phyloP scores from a whole-genome alignment of 1,140 invertebrate species.

The Pteromalus puparum region DNA sequence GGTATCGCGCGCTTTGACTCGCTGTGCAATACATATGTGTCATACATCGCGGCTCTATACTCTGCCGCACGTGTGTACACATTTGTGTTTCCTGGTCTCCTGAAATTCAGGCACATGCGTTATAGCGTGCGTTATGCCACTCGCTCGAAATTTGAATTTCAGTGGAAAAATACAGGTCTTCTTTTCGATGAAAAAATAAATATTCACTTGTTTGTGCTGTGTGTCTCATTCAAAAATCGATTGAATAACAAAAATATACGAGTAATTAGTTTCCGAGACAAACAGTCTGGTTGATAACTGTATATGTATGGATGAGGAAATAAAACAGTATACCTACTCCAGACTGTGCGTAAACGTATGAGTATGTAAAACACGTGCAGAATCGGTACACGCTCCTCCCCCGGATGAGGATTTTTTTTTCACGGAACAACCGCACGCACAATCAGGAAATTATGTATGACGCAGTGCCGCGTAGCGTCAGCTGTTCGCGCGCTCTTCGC shows the following conservation, averaged over 20 bases:
- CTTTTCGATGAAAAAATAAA: no score
- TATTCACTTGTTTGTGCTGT: no score
- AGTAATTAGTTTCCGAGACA: no score
- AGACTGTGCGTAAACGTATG: neutral
- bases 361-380: neutral
- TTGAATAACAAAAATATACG: no score
- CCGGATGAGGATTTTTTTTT: slow-evolving; percentile 60
- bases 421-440: slow-evolving; percentile 62
- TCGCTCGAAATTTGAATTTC: neutral
- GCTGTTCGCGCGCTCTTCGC: neutral
- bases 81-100: no score
- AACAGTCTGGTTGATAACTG: no score
- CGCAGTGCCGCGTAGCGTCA: neutral
- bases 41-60: neutral
- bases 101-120: no score
- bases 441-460: slow-evolving; percentile 64
- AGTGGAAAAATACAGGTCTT: no score
- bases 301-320: neutral
- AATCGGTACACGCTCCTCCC: slow-evolving; percentile 17
- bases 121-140: neutral
- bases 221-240: no score
- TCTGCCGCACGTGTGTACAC: neutral
- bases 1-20: neutral
- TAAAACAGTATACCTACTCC: no score
- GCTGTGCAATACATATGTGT: neutral